A percentile compares a stretch with the other conserved stretches of the same genome.
These are phyloP conservation scores for Pseudeuparius sepicola DNA, from an alignment of 2,888 invertebrate species.

Conservation along the genomic window DNA sequence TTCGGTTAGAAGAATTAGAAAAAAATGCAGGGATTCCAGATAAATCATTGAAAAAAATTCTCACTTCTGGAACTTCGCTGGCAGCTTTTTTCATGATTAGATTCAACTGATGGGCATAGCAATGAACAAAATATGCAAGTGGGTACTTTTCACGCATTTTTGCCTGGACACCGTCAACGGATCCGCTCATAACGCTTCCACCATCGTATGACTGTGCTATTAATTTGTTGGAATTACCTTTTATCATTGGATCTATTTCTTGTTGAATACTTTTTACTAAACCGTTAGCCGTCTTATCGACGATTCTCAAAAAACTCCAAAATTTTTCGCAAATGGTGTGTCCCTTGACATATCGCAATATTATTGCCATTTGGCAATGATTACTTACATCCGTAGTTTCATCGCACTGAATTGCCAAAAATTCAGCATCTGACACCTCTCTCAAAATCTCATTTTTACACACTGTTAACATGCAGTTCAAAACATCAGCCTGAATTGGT, in stretches of 20 bases:
- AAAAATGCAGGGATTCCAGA: slow-evolving; percentile 15
- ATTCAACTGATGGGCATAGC: slow-evolving; percentile 20
- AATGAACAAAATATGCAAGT: slow-evolving; percentile 19
- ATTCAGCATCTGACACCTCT: slow-evolving; percentile 5
- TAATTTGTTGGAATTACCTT: slow-evolving; percentile 15
- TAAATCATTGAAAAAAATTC: slow-evolving; percentile 11
- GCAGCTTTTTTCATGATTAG: slow-evolving; percentile 18
- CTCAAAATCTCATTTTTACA: slow-evolving; percentile 7
- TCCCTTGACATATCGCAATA: slow-evolving; percentile 7
- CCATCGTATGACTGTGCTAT: slow-evolving; percentile 21
- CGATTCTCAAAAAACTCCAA: slow-evolving; percentile 9
- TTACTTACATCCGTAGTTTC: slow-evolving; percentile 9
- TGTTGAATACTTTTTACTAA: slow-evolving; percentile 11
- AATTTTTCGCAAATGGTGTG: slow-evolving; percentile 7
- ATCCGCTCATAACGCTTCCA: slow-evolving; percentile 16
- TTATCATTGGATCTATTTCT: slow-evolving; percentile 16
- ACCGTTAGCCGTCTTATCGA: slow-evolving; percentile 12
- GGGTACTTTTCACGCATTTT: slow-evolving; percentile 18
- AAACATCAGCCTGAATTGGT: slow-evolving; percentile 7
- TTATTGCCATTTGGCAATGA: slow-evolving; percentile 10
- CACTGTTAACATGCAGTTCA: slow-evolving; percentile 11
- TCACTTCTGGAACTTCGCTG: slow-evolving; percentile 14
- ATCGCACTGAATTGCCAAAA: slow-evolving; percentile 13
- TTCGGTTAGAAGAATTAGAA: slow-evolving; percentile 11
- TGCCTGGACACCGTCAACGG: slow-evolving; percentile 18